phyloP scores from a whole-genome alignment of 2,797 vertebrate genomes.

The Myotis findleyi region DNA sequence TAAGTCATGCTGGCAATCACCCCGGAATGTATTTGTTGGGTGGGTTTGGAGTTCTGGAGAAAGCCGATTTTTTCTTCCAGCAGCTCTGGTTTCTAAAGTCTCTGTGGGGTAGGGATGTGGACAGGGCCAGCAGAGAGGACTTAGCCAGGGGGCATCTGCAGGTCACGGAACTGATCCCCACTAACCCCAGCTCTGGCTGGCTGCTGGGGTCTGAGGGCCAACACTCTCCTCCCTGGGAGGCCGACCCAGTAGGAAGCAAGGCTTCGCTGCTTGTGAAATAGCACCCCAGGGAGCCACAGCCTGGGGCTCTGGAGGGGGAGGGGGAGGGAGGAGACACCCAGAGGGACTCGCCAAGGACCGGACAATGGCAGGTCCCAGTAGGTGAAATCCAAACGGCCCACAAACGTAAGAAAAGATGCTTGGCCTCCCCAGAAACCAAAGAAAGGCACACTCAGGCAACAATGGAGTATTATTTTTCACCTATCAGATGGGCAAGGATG shows the following conservation, averaged over 20 bases:
- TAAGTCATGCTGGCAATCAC: constrained; percentile 40
- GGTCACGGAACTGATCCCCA: neutral
- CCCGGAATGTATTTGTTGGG: constrained; percentile 63
- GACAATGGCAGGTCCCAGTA: constrained; percentile 55
- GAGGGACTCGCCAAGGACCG: neutral
- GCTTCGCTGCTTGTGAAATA: neutral
- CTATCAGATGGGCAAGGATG: constrained; percentile 47
- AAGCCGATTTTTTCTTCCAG: constrained; percentile 48
- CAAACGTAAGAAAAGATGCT: constrained; percentile 26
- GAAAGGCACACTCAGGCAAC: constrained; percentile 25
- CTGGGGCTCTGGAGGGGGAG: neutral
- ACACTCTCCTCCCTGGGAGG: neutral
- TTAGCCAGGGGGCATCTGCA: neutral
- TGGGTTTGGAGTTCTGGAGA: constrained; percentile 57
- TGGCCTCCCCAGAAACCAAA: constrained; percentile 48
- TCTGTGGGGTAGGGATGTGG: neutral
- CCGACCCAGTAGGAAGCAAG: neutral
- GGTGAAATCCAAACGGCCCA: constrained; percentile 30
- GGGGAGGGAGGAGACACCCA: neutral
- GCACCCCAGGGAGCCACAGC: neutral
- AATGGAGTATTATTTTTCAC: constrained; percentile 2
- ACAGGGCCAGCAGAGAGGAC: neutral
- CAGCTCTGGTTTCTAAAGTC: constrained; percentile 58
- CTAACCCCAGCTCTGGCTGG: neutral
- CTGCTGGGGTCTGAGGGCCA: neutral